Base-by-base conservation (phyloP, 2,888 invertebrate species). In the Pyrrhosoma nymphula region DNA sequence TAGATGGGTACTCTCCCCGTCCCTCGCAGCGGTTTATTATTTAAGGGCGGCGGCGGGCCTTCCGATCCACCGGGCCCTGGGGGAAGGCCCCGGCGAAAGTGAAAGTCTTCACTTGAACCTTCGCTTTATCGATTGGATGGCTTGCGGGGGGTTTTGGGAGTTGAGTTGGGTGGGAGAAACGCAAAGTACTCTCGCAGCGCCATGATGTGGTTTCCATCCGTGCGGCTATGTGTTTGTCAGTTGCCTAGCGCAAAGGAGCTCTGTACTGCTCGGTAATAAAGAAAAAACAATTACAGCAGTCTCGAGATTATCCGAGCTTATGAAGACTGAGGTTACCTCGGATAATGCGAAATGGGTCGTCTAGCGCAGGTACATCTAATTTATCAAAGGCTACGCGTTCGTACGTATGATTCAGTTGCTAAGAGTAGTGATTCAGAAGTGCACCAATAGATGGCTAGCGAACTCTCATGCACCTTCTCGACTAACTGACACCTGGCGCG, bases 61-160 rank as follows among this genome's bases (percentile, higher is more conserved):
- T 47, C 55, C 26, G 39, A 75, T 63, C 47, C 35, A 26, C 82
- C 35, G n/a, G 93, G 75, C 69, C 39, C 47, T 69, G 26, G 69
- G 47, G 60, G 75, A 82, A 82, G 75, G 75, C 69, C 47, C 93
- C 69, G 93, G 93, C 26, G 55, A 93, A 93, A 69, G 93, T 93
- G 75, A 93, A 93, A 93, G 93, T 93, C 93, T 75, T 93, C 63
- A 93, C 56, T 93, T 75, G 69, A 93, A 93, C 93, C 91, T 63
- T 91, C 60, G 69, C 93, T 69, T n/a, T 69, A 93, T 93, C 93
- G 93, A 93, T 93, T 93, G 93, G 47, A 69, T 16, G 39, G 60
- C 60, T 2, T 60, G 18, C 18, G 60, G 20, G 20, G 82, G 30
- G 82, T 14, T n/a, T n/a, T n/a, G 23, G 47, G 47, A 8, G 47